Base-by-base conservation (phyloP, 1,140 invertebrate genomes). In the Trichomalopsis sarcophagae region DNA sequence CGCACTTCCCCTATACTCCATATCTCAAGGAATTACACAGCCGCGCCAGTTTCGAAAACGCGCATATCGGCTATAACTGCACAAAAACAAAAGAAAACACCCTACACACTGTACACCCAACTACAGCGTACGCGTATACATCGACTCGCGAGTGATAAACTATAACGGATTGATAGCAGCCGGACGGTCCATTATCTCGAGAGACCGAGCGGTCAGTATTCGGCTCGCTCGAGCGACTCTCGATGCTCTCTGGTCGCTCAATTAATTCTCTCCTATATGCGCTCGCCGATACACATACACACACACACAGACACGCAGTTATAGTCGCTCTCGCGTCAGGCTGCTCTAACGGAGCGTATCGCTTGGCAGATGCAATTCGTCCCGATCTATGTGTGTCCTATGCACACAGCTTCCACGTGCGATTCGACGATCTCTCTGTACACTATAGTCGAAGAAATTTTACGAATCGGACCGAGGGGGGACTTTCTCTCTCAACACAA, bases 291-390 rank as follows among this genome's bases (percentile, higher is more conserved):
- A 11, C 13, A n/a, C 21, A 23, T 50, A 50, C 27, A 27, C 21
- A 55, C 44, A 33, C 21, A 17, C 33, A 62, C 17, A 74, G 5
- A 74, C 23, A 2, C 27, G 6, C 69, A 14, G 69, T 33, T 71
- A 17, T 33, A 71, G 30, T 71, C n/a, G 33, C 30, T 14, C 5
- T 36, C 36, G 17, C 77, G 77, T 79, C 77, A 7, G 55, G 7
- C 7, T 23, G 69, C 10, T 74, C 21, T 47, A 81, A 74, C 80
- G 68, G 69, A 81, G 13, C 80, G 80, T 81, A 74, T 74, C 66
- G 80, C 80, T 81, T 81, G 80, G 80, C 80, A 81, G 80, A 81
- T 74, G 80, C 80, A 55, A 81, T 81, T 50, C 69, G 80, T 73
- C 47, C 80, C 27, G 68, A 55, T 55, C 3, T 55, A 55, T 55